Evolutionary conservation across 1,140 invertebrate species (phyloP).

Genomic region (Pachypeltis micranthus): DNA sequence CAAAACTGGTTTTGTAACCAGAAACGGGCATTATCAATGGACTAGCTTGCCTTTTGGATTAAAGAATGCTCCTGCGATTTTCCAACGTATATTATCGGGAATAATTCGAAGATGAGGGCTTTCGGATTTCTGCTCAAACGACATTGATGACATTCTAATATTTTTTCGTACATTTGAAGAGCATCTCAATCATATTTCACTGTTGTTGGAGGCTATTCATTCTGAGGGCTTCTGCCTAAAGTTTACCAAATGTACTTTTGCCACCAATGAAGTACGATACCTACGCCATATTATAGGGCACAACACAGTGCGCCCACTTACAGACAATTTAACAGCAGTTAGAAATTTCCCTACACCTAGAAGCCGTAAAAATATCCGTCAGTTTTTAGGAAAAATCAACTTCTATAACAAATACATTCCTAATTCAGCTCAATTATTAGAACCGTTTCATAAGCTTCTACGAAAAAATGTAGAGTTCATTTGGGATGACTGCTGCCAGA

Average conservation of each 20-base stretch:
- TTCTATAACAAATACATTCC: slow-evolving; percentile 32
- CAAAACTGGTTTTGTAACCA: slow-evolving; percentile 34
- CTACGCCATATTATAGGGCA: slow-evolving; percentile 31
- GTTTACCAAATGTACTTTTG: slow-evolving; percentile 32
- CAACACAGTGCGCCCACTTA: slow-evolving; percentile 29
- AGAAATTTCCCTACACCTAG: slow-evolving; percentile 28
- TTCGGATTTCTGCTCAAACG: slow-evolving; percentile 22
- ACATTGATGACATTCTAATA: slow-evolving; percentile 26
- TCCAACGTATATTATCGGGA: slow-evolving; percentile 32
- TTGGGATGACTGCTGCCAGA: too few species aligned
- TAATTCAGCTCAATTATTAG: slow-evolving; percentile 29
- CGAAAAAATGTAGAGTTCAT: slow-evolving; percentile 31
- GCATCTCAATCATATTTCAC: slow-evolving; percentile 23
- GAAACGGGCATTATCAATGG: slow-evolving; percentile 33
- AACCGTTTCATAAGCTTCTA: slow-evolving; percentile 31
- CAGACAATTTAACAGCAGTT: slow-evolving; percentile 32
- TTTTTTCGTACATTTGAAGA: slow-evolving; percentile 24
- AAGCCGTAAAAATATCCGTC: slow-evolving; percentile 23
- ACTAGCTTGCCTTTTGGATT: slow-evolving; percentile 30
- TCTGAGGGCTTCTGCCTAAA: slow-evolving; percentile 31
- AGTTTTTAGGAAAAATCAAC: slow-evolving; percentile 33
- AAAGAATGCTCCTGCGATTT: slow-evolving; percentile 36
- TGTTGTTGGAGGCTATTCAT: slow-evolving; percentile 21
- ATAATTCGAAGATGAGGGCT: slow-evolving; percentile 16
- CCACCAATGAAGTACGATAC: slow-evolving; percentile 29